Evolutionary conservation across 2,888 invertebrate species (phyloP).

Genomic region (Alitta virens): DNA sequence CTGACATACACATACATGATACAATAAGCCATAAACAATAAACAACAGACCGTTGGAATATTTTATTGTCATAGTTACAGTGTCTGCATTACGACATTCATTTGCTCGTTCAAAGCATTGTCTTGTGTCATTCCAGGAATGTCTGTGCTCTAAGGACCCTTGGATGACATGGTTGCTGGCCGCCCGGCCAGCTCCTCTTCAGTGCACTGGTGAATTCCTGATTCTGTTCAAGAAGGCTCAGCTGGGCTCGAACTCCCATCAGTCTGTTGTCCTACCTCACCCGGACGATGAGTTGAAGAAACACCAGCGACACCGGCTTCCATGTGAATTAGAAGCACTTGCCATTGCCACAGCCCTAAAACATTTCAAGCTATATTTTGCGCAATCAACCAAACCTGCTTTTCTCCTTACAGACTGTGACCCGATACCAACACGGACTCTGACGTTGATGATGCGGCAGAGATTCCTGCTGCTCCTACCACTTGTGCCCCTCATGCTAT

Average conservation of each 20-base stretch:
- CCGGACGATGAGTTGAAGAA: slow-evolving; percentile 26
- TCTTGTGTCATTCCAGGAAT: not conserved
- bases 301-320: slow-evolving; percentile 22
- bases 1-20: no score
- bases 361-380: slow-evolving; percentile 33
- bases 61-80: no score
- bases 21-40: no score
- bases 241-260: not conserved
- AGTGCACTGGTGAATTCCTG: not conserved
- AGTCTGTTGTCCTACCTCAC: slow-evolving; percentile 8
- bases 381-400: slow-evolving; percentile 26
- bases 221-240: not conserved
- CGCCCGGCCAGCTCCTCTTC: not conserved
- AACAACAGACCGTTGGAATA: no score
- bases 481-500: no score
- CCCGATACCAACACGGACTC: no score
- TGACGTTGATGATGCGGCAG: no score
- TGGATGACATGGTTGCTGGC: not conserved
- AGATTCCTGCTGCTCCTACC: no score
- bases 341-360: slow-evolving; percentile 27
- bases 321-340: slow-evolving; percentile 27
- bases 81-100: not conserved
- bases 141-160: not conserved
- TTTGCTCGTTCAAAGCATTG: not conserved
- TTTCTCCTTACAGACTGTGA: slow-evolving; percentile 29